Evolutionary conservation across 2,797 vertebrate genomes (phyloP).

Genomic region (Pseudotriccus pelzelni): DNA sequence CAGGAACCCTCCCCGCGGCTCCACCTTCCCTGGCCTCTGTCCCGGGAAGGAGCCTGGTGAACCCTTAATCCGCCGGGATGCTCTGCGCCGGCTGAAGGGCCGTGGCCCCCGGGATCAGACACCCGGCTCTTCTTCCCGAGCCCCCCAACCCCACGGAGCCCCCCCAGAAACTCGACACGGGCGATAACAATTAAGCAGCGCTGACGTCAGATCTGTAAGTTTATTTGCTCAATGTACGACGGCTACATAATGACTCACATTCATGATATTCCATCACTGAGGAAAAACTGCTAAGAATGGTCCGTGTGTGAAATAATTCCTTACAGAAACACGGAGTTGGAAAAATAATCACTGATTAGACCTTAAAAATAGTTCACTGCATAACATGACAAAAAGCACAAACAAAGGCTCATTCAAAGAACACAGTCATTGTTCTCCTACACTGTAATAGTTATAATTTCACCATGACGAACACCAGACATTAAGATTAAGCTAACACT

Average conservation of each 20-base stretch:
- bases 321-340: conserved; percentile 93
- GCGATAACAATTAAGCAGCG: conserved; percentile 71
- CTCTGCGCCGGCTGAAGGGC: rapidly evolving
- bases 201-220: conserved; percentile 88
- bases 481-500: conserved; percentile 94
- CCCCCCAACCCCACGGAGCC: background rate
- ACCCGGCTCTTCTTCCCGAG: too few relatives aligned
- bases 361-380: conserved; percentile 88
- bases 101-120: background rate
- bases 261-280: conserved; percentile 99
- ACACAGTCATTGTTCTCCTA: conserved; percentile 81
- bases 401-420: conserved; percentile 89
- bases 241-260: conserved; percentile 99
- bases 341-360: conserved; percentile 89
- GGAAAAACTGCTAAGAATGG: conserved; percentile 96
- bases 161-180: background rate
- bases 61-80: rapidly evolving
- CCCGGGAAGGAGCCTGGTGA: rapidly evolving
- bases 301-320: conserved; percentile 90
- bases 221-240: conserved; percentile 97
- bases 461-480: conserved; percentile 94
- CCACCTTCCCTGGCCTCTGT: background rate
- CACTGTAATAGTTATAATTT: conserved; percentile 90
- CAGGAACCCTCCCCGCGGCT: background rate
- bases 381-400: conserved; percentile 94